Conservation (phyloP, 2,888 invertebrate genomes). For the Synergus gifuensis region DNA sequence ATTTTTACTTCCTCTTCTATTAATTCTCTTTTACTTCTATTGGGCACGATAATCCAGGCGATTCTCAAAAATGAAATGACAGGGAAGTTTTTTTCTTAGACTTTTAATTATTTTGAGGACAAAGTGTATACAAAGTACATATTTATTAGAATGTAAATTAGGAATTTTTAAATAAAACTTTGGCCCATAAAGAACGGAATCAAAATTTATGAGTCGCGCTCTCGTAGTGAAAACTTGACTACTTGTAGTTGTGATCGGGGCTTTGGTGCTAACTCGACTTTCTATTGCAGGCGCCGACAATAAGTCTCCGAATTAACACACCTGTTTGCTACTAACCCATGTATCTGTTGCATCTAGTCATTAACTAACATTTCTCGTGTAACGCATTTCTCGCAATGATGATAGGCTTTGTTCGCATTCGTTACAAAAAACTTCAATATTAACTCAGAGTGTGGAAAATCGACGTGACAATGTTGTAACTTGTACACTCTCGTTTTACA, state of each 20-base stretch:
- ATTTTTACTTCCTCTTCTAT: too few species aligned
- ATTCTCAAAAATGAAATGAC: neutral
- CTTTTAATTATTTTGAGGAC: neutral
- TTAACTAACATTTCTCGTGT: conserved; percentile 59
- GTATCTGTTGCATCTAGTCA: conserved; percentile 71
- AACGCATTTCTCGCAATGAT: conserved; percentile 57
- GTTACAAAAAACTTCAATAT: conserved; percentile 54
- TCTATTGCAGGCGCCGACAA: conserved; percentile 78
- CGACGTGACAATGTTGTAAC: conserved; percentile 34
- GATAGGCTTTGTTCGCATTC: conserved; percentile 57
- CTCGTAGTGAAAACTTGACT: neutral
- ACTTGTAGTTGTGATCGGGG: conserved; percentile 12
- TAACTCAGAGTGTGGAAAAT: conserved; percentile 57
- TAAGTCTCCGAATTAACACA: conserved; percentile 78
- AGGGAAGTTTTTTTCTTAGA: neutral
- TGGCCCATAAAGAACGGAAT: neutral
- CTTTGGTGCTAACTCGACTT: conserved; percentile 75
- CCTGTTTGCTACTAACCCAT: conserved; percentile 74
- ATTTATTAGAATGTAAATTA: neutral
- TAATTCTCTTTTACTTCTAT: too few species aligned
- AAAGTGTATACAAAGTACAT: too few species aligned
- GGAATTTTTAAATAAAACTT: neutral
- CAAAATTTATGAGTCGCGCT: neutral
- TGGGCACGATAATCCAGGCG: too few species aligned
- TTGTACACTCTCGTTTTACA: conserved; percentile 10